Conservation (phyloP, 37 sponge, comb jelly and placozoan species). For the Petrosia ficiformis region DNA sequence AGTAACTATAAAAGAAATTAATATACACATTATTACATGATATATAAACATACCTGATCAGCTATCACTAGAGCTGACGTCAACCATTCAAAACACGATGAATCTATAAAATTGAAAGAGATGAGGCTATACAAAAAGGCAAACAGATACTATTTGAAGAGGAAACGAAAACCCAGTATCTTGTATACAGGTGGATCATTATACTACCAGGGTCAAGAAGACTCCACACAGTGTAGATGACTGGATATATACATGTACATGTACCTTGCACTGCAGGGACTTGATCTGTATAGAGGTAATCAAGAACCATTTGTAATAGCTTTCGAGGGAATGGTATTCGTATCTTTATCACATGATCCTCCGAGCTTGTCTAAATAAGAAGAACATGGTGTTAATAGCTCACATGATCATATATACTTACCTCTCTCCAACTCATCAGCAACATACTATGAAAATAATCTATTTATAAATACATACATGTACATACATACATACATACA, state of each 20-base stretch:
- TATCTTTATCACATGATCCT: conserved; percentile 9
- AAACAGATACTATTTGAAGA: not conserved
- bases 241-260: not conserved
- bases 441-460: conserved; percentile 84
- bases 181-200: not conserved
- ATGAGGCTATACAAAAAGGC: not conserved
- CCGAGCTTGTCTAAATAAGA: conserved; percentile 23
- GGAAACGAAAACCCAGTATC: not conserved
- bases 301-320: conserved; percentile 47
- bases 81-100: conserved; percentile 24
- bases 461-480: conserved; percentile 9
- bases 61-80: conserved; percentile 42
- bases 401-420: not conserved
- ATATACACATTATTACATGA: not conserved
- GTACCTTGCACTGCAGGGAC: conserved; percentile 13
- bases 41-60: conserved; percentile 51
- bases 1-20: conserved; percentile 23
- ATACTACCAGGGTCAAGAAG: not conserved
- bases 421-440: conserved; percentile 86
- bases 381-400: not conserved
- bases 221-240: not conserved
- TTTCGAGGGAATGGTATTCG: conserved; percentile 26
- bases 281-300: conserved; percentile 66
- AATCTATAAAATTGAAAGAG: conserved; percentile 6
- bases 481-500: not conserved